phyloP scores from a whole-genome alignment of 2,888 invertebrate genomes.

The Hydropsyche betteni region DNA sequence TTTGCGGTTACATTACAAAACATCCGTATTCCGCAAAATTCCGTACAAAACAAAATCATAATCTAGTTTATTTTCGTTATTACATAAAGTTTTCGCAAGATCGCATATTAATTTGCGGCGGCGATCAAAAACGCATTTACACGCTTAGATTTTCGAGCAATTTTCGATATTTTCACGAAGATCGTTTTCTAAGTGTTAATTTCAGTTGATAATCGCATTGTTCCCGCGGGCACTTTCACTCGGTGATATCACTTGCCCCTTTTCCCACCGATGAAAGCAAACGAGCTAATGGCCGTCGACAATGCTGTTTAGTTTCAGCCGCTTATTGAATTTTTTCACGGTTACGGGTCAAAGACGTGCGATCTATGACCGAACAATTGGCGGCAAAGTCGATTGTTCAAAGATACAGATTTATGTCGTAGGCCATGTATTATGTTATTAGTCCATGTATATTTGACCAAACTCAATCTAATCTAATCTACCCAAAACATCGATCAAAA shows the following conservation, averaged over 20 bases:
- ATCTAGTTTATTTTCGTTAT: background rate
- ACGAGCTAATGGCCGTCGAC: too few species aligned
- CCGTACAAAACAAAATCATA: background rate
- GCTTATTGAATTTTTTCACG: too few species aligned
- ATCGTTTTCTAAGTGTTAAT: background rate
- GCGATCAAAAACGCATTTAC: background rate
- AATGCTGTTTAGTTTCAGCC: too few species aligned
- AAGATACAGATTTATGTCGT: too few species aligned
- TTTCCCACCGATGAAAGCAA: conserved; percentile 30
- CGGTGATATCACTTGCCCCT: conserved; percentile 28
- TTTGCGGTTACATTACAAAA: conserved; percentile 3
- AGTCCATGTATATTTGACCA: too few species aligned
- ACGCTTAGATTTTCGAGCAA: background rate
- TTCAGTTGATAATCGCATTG: conserved; percentile 20
- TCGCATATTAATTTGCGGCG: conserved; percentile 5
- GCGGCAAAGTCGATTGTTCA: too few species aligned
- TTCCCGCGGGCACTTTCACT: conserved; percentile 24
- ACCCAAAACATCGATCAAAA: too few species aligned
- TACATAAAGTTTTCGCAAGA: background rate
- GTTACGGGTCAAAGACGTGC: too few species aligned
- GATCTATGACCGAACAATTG: too few species aligned
- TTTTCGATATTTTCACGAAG: background rate
- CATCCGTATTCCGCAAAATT: conserved; percentile 5
- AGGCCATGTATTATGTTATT: too few species aligned
- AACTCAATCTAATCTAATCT: too few species aligned